These are phyloP conservation scores for Galerucella calmariensis DNA, from an alignment of 2,888 invertebrate species.

Conservation along the genomic window DNA sequence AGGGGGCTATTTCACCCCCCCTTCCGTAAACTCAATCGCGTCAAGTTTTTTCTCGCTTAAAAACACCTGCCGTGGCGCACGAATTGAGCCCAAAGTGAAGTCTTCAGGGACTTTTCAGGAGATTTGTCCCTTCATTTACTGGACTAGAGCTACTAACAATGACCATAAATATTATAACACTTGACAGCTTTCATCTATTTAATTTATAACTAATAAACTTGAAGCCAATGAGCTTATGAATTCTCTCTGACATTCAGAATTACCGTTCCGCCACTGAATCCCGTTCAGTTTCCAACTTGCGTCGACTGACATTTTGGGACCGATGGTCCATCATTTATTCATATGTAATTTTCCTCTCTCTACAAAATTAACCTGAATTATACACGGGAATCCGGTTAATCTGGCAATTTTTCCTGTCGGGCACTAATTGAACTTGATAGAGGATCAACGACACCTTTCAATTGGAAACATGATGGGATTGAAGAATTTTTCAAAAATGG, in stretches of 20 bases:
- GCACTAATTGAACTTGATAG: slow-evolving; percentile 37
- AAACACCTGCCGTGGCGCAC: too few relatives aligned
- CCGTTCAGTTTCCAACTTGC: neutral
- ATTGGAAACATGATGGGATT: slow-evolving; percentile 25
- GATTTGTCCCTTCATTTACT: too few relatives aligned
- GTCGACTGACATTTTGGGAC: slow-evolving; percentile 54
- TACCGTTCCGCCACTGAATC: neutral
- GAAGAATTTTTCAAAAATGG: neutral
- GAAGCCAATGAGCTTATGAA: neutral
- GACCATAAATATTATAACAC: neutral
- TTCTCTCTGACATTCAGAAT: neutral
- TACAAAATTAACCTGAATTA: slow-evolving; percentile 61
- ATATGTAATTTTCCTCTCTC: slow-evolving; percentile 60
- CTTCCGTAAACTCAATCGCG: too few relatives aligned
- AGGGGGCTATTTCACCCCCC: too few relatives aligned
- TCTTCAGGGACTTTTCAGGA: too few relatives aligned
- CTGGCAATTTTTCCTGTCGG: slow-evolving; percentile 44
- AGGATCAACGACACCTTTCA: slow-evolving; percentile 16
- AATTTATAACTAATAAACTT: neutral
- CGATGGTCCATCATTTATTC: slow-evolving; percentile 58
- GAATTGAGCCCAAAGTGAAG: too few relatives aligned
- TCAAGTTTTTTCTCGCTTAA: too few relatives aligned
- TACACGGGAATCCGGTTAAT: slow-evolving; percentile 57
- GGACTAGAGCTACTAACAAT: too few relatives aligned
- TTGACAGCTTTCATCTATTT: neutral